Conservation (phyloP, 1,140 invertebrate species). For the Hylyphantes graminicola region DNA sequence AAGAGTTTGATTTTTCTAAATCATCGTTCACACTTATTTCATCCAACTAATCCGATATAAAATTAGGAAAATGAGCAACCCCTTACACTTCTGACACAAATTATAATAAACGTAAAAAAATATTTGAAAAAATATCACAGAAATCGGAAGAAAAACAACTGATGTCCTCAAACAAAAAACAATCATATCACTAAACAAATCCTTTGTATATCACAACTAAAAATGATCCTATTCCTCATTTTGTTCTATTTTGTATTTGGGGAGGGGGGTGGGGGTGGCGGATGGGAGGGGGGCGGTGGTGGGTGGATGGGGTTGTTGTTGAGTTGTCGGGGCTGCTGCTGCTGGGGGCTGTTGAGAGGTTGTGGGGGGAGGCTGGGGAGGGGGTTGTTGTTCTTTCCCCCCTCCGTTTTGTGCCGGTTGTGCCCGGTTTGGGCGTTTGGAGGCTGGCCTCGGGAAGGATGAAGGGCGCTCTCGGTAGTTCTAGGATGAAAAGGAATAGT, state of each 20-base stretch:
- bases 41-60: no score
- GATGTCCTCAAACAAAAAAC: no score
- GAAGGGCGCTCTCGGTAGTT: conserved; percentile 52
- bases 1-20: no score
- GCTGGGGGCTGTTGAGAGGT: neutral
- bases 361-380: neutral
- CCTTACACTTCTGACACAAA: no score
- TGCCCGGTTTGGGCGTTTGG: conserved; percentile 23
- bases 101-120: no score
- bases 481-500: neutral
- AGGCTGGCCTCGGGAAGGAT: conserved; percentile 47
- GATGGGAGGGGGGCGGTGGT: conserved; percentile 38
- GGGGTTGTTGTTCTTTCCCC: conserved; percentile 19
- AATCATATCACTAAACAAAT: neutral
- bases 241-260: neutral
- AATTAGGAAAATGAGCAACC: no score
- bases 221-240: neutral
- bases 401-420: conserved; percentile 11
- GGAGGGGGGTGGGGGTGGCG: conserved; percentile 21
- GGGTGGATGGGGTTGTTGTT: conserved; percentile 11
- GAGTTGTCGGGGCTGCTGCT: conserved; percentile 23
- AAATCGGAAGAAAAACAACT: no score
- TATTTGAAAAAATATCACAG: no score
- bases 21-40: no score
- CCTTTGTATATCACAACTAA: neutral